Evolutionary conservation across 2,797 vertebrate genomes (phyloP).

Genomic region (Lagorchestes hirsutus): DNA sequence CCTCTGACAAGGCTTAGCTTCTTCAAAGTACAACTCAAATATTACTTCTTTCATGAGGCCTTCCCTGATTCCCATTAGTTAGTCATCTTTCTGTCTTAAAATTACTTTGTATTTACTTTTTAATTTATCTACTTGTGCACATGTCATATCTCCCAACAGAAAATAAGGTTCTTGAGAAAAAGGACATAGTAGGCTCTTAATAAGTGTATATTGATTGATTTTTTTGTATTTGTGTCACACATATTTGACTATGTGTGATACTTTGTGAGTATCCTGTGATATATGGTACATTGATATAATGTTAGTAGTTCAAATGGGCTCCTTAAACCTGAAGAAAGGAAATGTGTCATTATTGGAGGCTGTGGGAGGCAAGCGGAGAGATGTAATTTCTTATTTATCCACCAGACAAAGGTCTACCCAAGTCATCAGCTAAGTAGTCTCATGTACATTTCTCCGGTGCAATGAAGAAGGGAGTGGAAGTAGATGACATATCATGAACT

Average conservation of each 20-base stretch:
- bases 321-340: neutral
- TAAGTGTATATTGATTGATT: neutral
- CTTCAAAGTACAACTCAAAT: neutral
- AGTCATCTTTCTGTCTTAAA: neutral
- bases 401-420: neutral
- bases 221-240: neutral
- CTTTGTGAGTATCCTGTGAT: neutral
- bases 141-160: neutral
- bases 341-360: neutral
- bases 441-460: neutral
- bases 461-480: neutral
- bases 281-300: neutral
- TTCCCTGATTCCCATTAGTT: neutral
- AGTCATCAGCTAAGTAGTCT: neutral
- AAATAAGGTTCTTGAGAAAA: neutral
- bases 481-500: neutral
- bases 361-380: neutral
- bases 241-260: neutral
- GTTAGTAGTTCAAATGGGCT: neutral
- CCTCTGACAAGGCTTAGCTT: neutral
- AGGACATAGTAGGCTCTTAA: neutral
- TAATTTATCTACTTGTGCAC: neutral
- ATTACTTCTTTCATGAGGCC: neutral
- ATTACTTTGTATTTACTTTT: neutral
- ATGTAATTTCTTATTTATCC: neutral